Evolutionary conservation across 2,888 invertebrate species (phyloP).

Genomic region (Erebia palarica): DNA sequence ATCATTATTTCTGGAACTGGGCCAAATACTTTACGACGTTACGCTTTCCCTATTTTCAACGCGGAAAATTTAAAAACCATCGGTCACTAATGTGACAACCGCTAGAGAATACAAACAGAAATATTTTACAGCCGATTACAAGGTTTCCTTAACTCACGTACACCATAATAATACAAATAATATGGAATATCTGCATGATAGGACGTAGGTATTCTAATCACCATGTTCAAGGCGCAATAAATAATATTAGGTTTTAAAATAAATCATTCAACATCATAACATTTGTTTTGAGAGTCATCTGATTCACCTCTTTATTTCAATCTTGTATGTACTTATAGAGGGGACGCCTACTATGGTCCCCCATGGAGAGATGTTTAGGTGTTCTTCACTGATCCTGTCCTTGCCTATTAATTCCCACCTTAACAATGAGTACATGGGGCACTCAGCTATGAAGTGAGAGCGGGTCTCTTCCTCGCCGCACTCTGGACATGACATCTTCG

Average conservation of each 20-base stretch:
- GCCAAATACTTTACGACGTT: constrained; percentile 75
- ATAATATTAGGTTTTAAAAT: constrained; percentile 11
- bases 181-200: constrained; percentile 12
- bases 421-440: no score
- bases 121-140: constrained; percentile 79
- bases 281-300: neutral
- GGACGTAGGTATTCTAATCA: constrained; percentile 18
- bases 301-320: constrained; percentile 1
- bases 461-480: no score
- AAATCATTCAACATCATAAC: constrained; percentile 23
- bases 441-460: no score
- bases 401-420: no score
- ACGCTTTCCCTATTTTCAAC: constrained; percentile 82
- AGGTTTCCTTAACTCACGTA: constrained; percentile 50
- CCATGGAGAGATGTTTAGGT: no score
- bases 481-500: no score
- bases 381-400: no score
- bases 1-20: constrained; percentile 73
- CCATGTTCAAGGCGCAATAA: constrained; percentile 1
- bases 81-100: constrained; percentile 79
- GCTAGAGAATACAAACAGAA: constrained; percentile 77
- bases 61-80: constrained; percentile 80
- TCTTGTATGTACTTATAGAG: no score
- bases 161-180: constrained; percentile 21
- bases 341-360: no score